Base-by-base conservation (phyloP, 2,888 invertebrate genomes). In the Ariolimax columbianus region DNA sequence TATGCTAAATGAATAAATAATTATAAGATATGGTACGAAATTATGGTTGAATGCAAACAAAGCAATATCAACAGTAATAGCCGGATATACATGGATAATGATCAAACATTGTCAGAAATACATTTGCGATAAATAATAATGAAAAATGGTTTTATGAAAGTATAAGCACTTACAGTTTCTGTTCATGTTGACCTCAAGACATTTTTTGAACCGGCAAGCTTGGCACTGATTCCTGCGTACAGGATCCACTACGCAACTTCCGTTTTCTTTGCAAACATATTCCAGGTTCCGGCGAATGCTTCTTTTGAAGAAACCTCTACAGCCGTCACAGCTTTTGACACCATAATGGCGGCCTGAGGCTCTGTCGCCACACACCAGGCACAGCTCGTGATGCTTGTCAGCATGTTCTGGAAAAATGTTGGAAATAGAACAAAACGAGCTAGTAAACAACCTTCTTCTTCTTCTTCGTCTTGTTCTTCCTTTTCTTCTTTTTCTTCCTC, bases 161-260 rank as follows among this genome's bases (percentile, higher is more conserved):
- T 23, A 2, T 4, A 3, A 51, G 6, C 17, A 90, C 96, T 96
- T 95, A 98, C 98, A 98, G 94, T 98, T 98, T 94, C 96, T 96
- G 94, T 98, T 97, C 98, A 98, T 98, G 94, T 97, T 97, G 89
- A 97, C 97, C 90, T 96, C 96, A 33, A 98, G 95, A 94, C 98
- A 98, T 93, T 98, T 98, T 86, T 96, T 96, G 94, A 98, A 98
- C 75, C 98, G 96, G 93, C 98, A 98, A 0, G 98, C 97, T 94
- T 98, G 98, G 93, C 98, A 98, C 94, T 98, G 98, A 95, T 98
- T 98, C 79, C 98, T 95, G 79, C 98, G 95, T 0, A 97, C 97
- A 3, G 98, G 97, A 92, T 98, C 98, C 36, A 98, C 98, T 6
- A 98, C 95, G 92, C 98, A 98, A 0, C 96, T 95, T 0, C 97